Base-by-base conservation (phyloP, 2,888 invertebrate species). In the Leptopilina myrica region DNA sequence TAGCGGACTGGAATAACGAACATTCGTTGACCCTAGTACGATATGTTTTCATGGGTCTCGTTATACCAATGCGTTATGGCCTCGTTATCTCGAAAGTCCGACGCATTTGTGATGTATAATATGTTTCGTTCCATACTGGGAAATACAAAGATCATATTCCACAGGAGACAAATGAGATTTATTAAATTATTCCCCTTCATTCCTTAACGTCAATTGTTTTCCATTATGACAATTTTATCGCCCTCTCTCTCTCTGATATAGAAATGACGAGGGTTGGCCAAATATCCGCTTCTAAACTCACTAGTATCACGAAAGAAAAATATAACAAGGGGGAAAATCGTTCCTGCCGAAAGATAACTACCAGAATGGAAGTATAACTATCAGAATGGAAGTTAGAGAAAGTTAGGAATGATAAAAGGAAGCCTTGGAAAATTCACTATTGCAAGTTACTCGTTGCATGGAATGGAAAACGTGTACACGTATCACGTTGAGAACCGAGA, bases 51-150 rank as follows among this genome's bases (percentile, higher is more conserved):
- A 80, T 77, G 81, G 78, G 85, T 85, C 87, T 87, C 87, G 87
- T 89, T 88, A 88, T 83, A 82, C 78, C 81, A 79, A 83, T 80
- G 84, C 77, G 84, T 87, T 86, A 83, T 86, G 86, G 84, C 85
- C 87, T 89, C 87, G 87, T 89, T 89, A 88, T 89, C 85, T 85
- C 84, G 79, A 75, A 81, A 76, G 82, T 79, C 77, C 79, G 76
- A 81, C 75, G 80, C 79, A 79, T 78, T 81, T 78, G 78, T 76
- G 82, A 82, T 78, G 62, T 80, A 62, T 59, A 79, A 20, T 56
- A 78, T 80, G 77, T 82, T 78, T 80, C 56, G 77, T 77, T 65
- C 65, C 62, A 77, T 66, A 33, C 33, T 33, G 75, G 43, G 80
- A 80, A 79, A 73, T 76, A 62, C 75, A 64, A 78, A 67, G 76